phyloP scores from a whole-genome alignment of 2,888 invertebrate genomes.

The Orchestes rusci region DNA sequence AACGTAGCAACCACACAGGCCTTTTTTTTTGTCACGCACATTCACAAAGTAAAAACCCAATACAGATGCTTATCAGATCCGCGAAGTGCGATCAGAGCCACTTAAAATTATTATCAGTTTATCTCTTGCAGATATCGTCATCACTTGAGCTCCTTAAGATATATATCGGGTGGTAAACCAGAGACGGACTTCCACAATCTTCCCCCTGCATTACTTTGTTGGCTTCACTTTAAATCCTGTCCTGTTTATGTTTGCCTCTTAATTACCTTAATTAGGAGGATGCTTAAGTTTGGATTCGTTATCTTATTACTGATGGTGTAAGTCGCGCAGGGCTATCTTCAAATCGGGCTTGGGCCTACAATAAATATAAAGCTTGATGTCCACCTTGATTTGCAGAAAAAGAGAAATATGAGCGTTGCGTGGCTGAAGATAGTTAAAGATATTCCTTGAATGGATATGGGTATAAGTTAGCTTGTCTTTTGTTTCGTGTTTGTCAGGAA shows the following conservation, averaged over 20 bases:
- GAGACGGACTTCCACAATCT: slow-evolving; percentile 1
- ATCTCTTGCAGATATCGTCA: slow-evolving; percentile 17
- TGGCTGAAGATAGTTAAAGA: too few relatives aligned
- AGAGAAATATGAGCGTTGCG: too few relatives aligned
- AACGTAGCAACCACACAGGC: too few relatives aligned
- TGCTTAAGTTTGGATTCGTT: slow-evolving; percentile 12
- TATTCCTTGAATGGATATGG: too few relatives aligned
- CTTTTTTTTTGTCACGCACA: too few relatives aligned
- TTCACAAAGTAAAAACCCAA: background rate
- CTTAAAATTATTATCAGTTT: slow-evolving; percentile 20
- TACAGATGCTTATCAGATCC: slow-evolving; percentile 9
- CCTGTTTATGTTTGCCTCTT: slow-evolving; percentile 12
- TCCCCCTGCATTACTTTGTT: background rate
- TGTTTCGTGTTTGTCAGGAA: too few relatives aligned
- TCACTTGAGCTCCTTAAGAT: slow-evolving; percentile 15
- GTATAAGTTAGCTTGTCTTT: too few relatives aligned
- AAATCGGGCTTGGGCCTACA: slow-evolving; percentile 1
- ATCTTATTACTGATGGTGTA: slow-evolving; percentile 14
- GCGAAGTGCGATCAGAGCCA: slow-evolving; percentile 16
- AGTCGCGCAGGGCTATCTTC: slow-evolving; percentile 9
- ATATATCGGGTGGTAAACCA: slow-evolving; percentile 16
- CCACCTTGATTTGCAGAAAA: too few relatives aligned
- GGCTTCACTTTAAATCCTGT: background rate
- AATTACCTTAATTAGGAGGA: slow-evolving; percentile 20
- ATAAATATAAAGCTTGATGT: slow-evolving; percentile 8